phyloP scores from a whole-genome alignment of 2,113 vertebrate genomes.

The Phaetusa simplex region DNA sequence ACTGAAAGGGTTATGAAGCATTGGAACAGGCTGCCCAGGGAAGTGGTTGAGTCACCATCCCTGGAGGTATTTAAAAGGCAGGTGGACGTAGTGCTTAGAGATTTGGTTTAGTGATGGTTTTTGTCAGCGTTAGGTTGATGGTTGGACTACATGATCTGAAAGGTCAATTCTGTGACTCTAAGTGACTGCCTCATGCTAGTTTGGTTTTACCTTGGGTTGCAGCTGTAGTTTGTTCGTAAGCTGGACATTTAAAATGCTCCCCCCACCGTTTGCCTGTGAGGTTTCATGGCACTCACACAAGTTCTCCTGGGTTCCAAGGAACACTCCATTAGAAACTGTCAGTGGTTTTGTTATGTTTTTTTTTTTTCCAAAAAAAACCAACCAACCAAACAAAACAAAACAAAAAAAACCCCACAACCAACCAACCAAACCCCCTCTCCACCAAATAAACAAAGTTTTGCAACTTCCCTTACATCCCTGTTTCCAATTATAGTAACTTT shows the following conservation, averaged over 20 bases:
- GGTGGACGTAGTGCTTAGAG: too few relatives aligned
- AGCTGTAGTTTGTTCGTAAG: background rate
- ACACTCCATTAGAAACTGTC: background rate
- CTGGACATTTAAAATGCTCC: background rate
- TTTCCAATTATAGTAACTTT: background rate
- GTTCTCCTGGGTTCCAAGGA: background rate
- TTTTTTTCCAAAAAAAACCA: background rate
- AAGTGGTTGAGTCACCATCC: too few relatives aligned
- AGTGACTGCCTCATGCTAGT: background rate
- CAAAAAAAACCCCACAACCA: background rate
- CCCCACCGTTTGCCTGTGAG: background rate
- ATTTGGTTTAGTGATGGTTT: too few relatives aligned
- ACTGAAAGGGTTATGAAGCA: too few relatives aligned
- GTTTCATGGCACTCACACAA: background rate
- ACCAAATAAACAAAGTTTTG: background rate
- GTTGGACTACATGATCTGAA: too few relatives aligned
- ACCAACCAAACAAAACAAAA: too few relatives aligned
- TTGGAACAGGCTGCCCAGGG: too few relatives aligned
- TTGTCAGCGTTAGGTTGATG: too few relatives aligned
- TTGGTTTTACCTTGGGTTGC: background rate
- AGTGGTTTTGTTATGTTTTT: background rate
- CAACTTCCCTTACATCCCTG: background rate
- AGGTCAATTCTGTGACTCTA: background rate
- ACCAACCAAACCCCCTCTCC: background rate
- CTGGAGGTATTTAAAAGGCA: too few relatives aligned